Evolutionary conservation across 2,888 invertebrate genomes (phyloP), one percentile per base, ranked within the genome.

Genomic region (Chymomyza fuscimana): DNA sequence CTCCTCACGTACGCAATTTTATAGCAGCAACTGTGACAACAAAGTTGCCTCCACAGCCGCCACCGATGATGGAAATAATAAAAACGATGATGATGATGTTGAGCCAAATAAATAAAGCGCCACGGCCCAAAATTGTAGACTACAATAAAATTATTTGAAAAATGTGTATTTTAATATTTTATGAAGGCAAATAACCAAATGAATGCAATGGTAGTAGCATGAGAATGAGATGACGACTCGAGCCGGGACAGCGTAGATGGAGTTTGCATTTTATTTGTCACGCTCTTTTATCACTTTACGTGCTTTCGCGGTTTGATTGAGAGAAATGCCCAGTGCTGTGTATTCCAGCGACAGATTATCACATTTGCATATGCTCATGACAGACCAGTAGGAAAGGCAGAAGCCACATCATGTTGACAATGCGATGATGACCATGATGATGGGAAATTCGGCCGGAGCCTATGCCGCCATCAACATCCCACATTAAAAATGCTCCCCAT

Each of bases 231-330:
- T 15, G 5, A 51, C n/a, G 51, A 16, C 19, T 54, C 4, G 58
- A 12, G 2, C 58, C 25, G 58, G 7, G 22, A 51, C 29, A 25
- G n/a, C 29, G 51, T 5, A 12, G 29, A 52, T 63, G 63, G 76
- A 77, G 77, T 77, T 74, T 87, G 79, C 81, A 82, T 85, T 88
- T 85, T 88, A 88, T 85, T 88, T 85, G 87, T 85, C 87, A 87
- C 88, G 81, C 86, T 83, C 85, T 85, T 85, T 88, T 87, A 86
- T 87, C 88, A 87, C 88, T 87, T 86, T 87, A 74, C 87, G 88
- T 84, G 82, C 73, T 80, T 46, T 15, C 40, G 40, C 40, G 40
- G 40, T 46, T 46, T 46, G 40, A 46, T 46, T 46, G 40, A 46
- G 56, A 65, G 9, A 32, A 10, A 19, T 56, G 58, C 50, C 52